Evolutionary conservation across 2,797 vertebrate genomes (phyloP), one percentile per base, ranked within the genome.

Genomic region (Pipistrellus kuhlii): DNA sequence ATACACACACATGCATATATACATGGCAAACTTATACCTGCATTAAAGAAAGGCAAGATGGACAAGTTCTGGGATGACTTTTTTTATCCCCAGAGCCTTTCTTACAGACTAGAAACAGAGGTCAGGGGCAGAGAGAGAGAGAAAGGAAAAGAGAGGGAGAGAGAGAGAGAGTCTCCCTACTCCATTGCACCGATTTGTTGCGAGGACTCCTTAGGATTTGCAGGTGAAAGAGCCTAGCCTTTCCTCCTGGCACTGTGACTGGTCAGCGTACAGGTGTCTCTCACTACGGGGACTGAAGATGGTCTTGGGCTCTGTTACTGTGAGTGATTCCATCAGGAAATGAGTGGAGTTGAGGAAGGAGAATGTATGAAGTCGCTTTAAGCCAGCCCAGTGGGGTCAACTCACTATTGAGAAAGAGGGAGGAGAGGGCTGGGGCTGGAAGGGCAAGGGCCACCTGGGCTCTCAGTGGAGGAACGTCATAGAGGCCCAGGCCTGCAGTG

Each of bases 21-120:
- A 76, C 53, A 55, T 44, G 41, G 30, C 55, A 85, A 78, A 91
- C n/a, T 81, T 77, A 89, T 10, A 32, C n/a, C 72, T 69, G 30
- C 11, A 12, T 93, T 90, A 82, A 14, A 88, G 75, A 41, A 15
- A 80, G 86, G 30, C 18, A 21, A 93, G 30, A 78, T 80, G n/a
- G 69, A 15, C 25, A 69, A 59, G 30, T 86, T 92, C 73, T 96
- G 62, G 59, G 85, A 84, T 84, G 18, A n/a, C 14, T 23, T 69
- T 53, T 53, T 18, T 30, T 30, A 55, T 55, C 8, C 41, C 59
- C 41, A 85, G 15, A 5, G 12, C 27, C 27, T 48, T 82, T 77
- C 32, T 59, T 62, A 78, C 4, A 48, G 48, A 91, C 51, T n/a
- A 57, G 27, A 73, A 75, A 78, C 35, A 12, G 13, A 72, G 9